A percentile compares a stretch with the other conserved stretches of the same genome.
phyloP scores from a whole-genome alignment of 2,113 vertebrate species.

The Phyllostomus discolor region DNA sequence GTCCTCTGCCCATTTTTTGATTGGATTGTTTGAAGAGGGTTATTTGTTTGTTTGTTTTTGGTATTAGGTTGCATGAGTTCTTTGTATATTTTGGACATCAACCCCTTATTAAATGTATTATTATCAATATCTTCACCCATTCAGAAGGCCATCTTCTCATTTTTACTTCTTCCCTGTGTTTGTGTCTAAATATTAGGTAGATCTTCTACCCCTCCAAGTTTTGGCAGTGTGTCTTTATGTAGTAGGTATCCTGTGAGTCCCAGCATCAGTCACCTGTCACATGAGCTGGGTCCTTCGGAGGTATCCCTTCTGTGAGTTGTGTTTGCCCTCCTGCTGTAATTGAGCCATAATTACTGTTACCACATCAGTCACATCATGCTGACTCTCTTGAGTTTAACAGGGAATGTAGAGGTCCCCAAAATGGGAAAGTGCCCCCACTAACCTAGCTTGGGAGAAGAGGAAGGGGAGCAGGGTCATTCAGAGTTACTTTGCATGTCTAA shows the following conservation, averaged over 20 bases:
- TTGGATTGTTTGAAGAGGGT: neutral
- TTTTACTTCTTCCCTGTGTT: neutral
- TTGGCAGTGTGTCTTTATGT: neutral
- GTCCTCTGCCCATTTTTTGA: neutral
- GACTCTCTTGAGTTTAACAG: neutral
- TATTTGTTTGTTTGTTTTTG: neutral
- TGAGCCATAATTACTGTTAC: neutral
- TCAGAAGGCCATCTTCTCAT: neutral
- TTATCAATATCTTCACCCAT: neutral
- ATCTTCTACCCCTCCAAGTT: neutral
- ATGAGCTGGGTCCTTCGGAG: neutral
- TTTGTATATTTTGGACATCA: too few relatives aligned
- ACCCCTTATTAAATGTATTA: too few relatives aligned
- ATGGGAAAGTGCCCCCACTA: too few relatives aligned
- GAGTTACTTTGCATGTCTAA: too few relatives aligned
- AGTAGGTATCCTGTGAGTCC: neutral
- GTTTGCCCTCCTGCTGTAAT: neutral
- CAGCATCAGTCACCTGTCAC: neutral
- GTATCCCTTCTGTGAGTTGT: neutral
- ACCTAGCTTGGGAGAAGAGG: too few relatives aligned
- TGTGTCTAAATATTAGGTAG: neutral
- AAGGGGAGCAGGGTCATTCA: too few relatives aligned
- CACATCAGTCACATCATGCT: neutral
- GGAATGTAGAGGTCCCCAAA: too few relatives aligned
- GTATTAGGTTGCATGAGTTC: neutral